Evolutionary conservation across 2,888 invertebrate genomes (phyloP), one percentile per base, ranked within the genome.

Genomic region (Cosmia trapezina): DNA sequence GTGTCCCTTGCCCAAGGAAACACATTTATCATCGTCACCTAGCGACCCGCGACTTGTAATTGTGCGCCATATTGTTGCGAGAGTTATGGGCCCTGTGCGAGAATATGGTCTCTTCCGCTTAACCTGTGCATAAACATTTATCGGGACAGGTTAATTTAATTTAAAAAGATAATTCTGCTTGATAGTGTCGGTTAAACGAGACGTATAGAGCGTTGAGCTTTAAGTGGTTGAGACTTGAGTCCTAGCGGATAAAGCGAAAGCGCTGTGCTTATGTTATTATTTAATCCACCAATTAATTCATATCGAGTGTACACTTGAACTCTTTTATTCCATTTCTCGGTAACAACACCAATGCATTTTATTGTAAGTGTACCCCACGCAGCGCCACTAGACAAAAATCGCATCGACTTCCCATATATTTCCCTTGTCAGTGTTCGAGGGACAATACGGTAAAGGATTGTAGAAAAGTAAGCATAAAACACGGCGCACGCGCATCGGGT

Each of bases 11-110:
- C 91, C 91, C 89, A 94, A 92, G 93, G 92, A 94, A 93, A 85
- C 89, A 88, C 89, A 95, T 96, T 94, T 94, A 93, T 96, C 95
- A 95, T 96, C 96, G 94, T 96, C 95, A 94, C 92, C 92, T 87
- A 87, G 88, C 85, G 89, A 88, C 90, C 87, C 88, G 91, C 86
- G 92, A 91, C 93, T 94, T 93, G 95, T 95, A 95, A 95, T 96
- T 95, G 95, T 95, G 89, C 89, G 93, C 94, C 91, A 94, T 94
- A 95, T 94, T 95, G 95, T 95, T 94, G 91, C 91, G 89, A 95
- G 94, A 96, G 91, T 94, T 95, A 96, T 95, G 91, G 91, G 87
- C 86, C 84, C 85, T 84, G 86, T 83, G 81, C 88, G 89, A 87
- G 88, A 92, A 92, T 92, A 89, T 89, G 83, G 86, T 83, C 89